These are phyloP conservation scores for Drosophila pallidifrons DNA, from an alignment of 1,140 invertebrate species.

Conservation along the genomic window DNA sequence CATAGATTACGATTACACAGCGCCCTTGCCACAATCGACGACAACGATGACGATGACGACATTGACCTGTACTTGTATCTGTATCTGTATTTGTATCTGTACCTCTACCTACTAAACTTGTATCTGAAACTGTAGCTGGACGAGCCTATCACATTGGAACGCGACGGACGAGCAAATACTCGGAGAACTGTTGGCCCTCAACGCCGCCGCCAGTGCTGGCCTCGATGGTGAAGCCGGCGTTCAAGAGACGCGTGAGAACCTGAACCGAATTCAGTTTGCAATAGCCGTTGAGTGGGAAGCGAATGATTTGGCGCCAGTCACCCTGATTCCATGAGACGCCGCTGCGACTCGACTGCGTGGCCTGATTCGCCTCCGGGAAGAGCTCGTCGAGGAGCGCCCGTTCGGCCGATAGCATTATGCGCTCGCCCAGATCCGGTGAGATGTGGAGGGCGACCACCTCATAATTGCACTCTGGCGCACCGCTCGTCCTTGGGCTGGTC, in stretches of 20 bases:
- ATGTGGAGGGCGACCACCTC: conserved; percentile 95
- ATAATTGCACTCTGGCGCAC: conserved; percentile 86
- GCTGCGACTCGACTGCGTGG: conserved; percentile 92
- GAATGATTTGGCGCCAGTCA: conserved; percentile 93
- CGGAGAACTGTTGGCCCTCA: conserved; percentile 96
- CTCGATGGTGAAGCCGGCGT: conserved; percentile 92
- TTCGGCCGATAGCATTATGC: conserved; percentile 94
- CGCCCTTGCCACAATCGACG: conserved; percentile 17
- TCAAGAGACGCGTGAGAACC: conserved; percentile 94
- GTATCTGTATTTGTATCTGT: background rate
- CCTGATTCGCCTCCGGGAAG: conserved; percentile 95
- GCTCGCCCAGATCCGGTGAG: conserved; percentile 94
- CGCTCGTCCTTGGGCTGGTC: conserved; percentile 77
- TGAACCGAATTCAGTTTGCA: conserved; percentile 96
- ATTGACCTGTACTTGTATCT: conserved; percentile 16
- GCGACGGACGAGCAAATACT: conserved; percentile 94
- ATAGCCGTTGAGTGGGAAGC: conserved; percentile 96
- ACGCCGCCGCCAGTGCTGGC: conserved; percentile 95
- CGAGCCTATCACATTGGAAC: conserved; percentile 84
- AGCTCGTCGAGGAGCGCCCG: conserved; percentile 92
- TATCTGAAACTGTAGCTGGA: conserved; percentile 10
- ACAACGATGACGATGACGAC: conserved; percentile 16
- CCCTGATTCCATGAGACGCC: conserved; percentile 94
- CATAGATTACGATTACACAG: conserved; percentile 55
- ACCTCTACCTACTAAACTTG: background rate